Percentiles rank a stretch among this genome's conserved stretches.
Conservation (phyloP, 2,113 vertebrate genomes). For the Pao palembangensis region DNA sequence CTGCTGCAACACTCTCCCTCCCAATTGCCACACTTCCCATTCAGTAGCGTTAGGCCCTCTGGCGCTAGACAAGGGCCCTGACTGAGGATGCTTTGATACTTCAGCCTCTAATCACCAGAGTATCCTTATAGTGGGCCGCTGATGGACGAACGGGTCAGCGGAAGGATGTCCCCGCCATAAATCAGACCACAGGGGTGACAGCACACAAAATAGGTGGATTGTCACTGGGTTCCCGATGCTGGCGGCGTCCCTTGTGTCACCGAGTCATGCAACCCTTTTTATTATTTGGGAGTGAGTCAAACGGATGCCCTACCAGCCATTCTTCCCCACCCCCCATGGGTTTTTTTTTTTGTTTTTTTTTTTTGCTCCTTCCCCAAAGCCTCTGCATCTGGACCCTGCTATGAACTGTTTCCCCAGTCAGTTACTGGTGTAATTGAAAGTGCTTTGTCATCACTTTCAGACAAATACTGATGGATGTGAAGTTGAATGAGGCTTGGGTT, state of each 20-base stretch:
- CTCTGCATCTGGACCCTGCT: constrained; percentile 66
- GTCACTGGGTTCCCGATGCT: constrained; percentile 68
- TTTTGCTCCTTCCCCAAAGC: constrained; percentile 22
- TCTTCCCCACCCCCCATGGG: constrained; percentile 55
- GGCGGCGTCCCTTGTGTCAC: constrained; percentile 69
- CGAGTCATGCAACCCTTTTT: constrained; percentile 68
- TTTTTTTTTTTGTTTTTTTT: constrained; percentile 48
- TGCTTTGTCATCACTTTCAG: constrained; percentile 87
- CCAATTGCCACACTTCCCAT: constrained; percentile 48
- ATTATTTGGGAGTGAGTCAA: constrained; percentile 73
- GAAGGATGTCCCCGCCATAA: constrained; percentile 77
- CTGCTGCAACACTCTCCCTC: constrained; percentile 54
- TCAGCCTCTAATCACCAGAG: constrained; percentile 72
- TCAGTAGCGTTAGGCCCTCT: constrained; percentile 66
- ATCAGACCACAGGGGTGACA: constrained; percentile 78
- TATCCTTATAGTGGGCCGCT: constrained; percentile 63
- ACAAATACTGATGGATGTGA: constrained; percentile 87
- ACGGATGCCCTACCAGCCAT: constrained; percentile 69
- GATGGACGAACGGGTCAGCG: constrained; percentile 71
- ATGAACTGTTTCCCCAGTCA: constrained; percentile 83
- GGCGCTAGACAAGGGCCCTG: constrained; percentile 67
- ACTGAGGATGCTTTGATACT: constrained; percentile 73
- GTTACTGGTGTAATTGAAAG: constrained; percentile 83
- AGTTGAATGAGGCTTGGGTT: constrained; percentile 90
- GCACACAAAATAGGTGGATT: constrained; percentile 76